A percentile compares a stretch with the other conserved stretches of the same genome.
Conservation (phyloP, 2,797 vertebrate species). For the Tympanoctomys barrerae region DNA sequence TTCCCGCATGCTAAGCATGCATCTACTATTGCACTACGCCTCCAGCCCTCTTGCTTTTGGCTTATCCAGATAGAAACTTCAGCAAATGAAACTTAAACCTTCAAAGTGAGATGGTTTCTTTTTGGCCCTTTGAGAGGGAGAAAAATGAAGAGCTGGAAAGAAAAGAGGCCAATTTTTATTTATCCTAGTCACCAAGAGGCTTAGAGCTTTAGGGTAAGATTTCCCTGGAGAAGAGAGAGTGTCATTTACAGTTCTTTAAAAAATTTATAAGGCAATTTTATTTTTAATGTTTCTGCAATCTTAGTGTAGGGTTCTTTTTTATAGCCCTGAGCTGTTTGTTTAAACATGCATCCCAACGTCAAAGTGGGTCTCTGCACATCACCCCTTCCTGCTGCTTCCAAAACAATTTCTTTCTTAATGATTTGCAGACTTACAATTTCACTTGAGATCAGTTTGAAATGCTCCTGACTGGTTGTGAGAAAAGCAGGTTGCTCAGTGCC, state of each 20-base stretch:
- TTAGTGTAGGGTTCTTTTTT: conserved; percentile 46
- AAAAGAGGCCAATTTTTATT: conserved; percentile 55
- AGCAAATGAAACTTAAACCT: conserved; percentile 61
- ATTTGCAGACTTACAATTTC: conserved; percentile 57
- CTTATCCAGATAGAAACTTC: conserved; percentile 61
- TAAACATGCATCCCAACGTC: conserved; percentile 42
- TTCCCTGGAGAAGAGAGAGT: conserved; percentile 41
- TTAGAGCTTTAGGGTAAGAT: conserved; percentile 57
- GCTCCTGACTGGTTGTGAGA: not conserved
- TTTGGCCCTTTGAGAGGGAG: conserved; percentile 36
- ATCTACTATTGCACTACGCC: not conserved
- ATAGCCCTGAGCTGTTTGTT: conserved; percentile 47
- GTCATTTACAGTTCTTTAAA: conserved; percentile 62
- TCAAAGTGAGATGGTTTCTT: conserved; percentile 63
- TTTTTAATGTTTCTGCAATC: conserved; percentile 70
- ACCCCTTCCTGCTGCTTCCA: conserved; percentile 50
- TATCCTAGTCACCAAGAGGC: not conserved
- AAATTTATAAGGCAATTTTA: conserved; percentile 71
- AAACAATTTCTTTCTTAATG: conserved; percentile 58
- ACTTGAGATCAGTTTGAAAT: conserved; percentile 53
- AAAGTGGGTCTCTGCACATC: conserved; percentile 1
- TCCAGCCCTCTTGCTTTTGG: conserved; percentile 1
- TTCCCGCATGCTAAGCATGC: not conserved
- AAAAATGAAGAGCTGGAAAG: conserved; percentile 5
- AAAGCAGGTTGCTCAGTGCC: conserved; percentile 6